Evolutionary conservation across 2,113 vertebrate species (phyloP), one percentile per base, ranked within the genome.

Genomic region (Malurus alboscapulatus): DNA sequence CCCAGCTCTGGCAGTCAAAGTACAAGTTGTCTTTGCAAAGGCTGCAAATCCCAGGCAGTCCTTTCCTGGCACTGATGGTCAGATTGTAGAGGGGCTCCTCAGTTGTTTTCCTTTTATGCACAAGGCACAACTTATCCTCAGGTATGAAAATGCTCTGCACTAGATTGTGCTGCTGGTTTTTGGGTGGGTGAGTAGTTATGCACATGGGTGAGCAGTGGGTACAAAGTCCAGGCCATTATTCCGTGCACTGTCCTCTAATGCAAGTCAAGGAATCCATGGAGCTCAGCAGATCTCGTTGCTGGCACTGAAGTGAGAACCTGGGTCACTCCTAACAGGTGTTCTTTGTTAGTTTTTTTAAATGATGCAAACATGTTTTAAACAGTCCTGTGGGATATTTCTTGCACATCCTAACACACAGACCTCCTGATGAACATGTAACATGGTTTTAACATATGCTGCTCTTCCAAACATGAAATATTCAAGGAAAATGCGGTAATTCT

Each of bases 401-500:
- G 21, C 54, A 42, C 71, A n/a, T 36, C 21, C 44, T 36, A 83
- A 68, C 36, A 36, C 36, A 24, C 0, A 10, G 40, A 18, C 36
- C 15, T 44, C 40, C 53, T 22, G 30, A 57, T 51, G 75, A 90
- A 84, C 80, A 58, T 13, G 79, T 30, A 87, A 48, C 32, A 8
- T 44, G 54, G 40, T 55, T 83, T 92, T 93, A 96, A 88, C 44
- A 51, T 38, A 42, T 10, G 17, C 85, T 93, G 81, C 86, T 95
- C 85, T 95, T 78, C 93, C 90, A 90, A 97, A 93, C 80, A 90
- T 93, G 92, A 77, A 93, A 89, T 96, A 95, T 90, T 97, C 94
- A 97, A 95, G 84, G 88, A 92, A 97, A 97, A 95, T 72, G 93
- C 78, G 17, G 79, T 92, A 89, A 97, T 96, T 94, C 94, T 97